phyloP scores from a whole-genome alignment of 1,140 invertebrate species.

The Dolichoris vasculosae region DNA sequence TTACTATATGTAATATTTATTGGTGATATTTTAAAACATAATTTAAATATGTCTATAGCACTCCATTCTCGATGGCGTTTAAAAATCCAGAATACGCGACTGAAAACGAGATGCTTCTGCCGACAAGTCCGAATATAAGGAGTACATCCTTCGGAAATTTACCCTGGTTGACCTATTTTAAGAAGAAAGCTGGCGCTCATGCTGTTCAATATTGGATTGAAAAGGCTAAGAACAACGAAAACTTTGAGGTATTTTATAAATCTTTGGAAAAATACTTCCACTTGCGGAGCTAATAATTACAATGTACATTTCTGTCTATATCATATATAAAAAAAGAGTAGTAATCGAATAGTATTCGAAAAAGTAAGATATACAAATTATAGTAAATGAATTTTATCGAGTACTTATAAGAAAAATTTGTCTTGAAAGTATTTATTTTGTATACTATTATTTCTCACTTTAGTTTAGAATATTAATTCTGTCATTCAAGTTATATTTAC shows the following conservation, averaged over 20 bases:
- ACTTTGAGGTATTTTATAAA: conserved; percentile 37
- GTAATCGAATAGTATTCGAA: too few relatives aligned
- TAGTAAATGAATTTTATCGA: too few relatives aligned
- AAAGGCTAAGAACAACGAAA: conserved; percentile 48
- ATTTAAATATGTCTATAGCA: neutral
- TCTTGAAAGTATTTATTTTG: too few relatives aligned
- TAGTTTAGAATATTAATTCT: too few relatives aligned
- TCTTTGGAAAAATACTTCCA: neutral
- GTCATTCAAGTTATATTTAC: too few relatives aligned
- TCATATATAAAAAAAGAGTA: too few relatives aligned
- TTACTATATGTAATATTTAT: neutral
- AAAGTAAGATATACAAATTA: too few relatives aligned
- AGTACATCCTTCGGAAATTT: neutral
- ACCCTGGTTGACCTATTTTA: conserved; percentile 56
- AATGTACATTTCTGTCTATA: neutral
- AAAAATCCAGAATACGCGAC: neutral
- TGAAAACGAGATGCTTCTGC: neutral
- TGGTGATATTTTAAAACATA: neutral
- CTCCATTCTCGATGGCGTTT: neutral
- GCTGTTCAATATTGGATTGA: conserved; percentile 56
- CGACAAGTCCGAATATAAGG: neutral
- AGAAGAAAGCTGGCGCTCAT: conserved; percentile 51
- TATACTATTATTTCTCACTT: too few relatives aligned
- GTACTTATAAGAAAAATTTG: too few relatives aligned
- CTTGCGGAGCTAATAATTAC: neutral